Conservation (phyloP, 2,113 vertebrate genomes). For the Melanerpes formicivorus region DNA sequence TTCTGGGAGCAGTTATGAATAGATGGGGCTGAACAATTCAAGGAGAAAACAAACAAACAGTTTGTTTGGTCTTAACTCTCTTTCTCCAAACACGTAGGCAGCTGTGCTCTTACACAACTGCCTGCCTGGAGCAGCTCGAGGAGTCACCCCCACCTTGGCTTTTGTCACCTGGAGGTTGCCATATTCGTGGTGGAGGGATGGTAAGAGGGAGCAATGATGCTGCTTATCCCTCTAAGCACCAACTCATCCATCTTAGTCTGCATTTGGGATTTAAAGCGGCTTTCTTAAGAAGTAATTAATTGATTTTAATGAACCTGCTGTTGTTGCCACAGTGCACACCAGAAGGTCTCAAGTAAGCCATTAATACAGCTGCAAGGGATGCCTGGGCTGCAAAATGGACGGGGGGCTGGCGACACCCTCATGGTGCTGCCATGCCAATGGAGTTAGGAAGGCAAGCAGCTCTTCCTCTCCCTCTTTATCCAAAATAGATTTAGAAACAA, state of each 20-base stretch:
- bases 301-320: background rate
- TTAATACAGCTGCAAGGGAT: rapidly evolving
- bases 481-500: background rate
- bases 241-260: slow-evolving; percentile 18
- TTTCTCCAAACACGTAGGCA: background rate
- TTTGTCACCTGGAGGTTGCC: background rate
- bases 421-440: background rate
- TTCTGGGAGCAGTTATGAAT: slow-evolving; percentile 38
- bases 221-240: background rate
- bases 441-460: background rate
- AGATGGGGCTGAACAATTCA: slow-evolving; percentile 37
- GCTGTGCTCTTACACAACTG: background rate
- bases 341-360: rapidly evolving
- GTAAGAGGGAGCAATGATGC: background rate
- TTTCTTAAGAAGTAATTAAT: slow-evolving; percentile 1
- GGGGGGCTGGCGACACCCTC: background rate
- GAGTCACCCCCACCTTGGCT: background rate
- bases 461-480: background rate
- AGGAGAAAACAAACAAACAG: background rate
- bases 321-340: background rate
- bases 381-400: background rate
- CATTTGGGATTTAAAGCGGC: background rate
- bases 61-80: slow-evolving; percentile 25
- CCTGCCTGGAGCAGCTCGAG: rapidly evolving
- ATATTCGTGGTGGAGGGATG: background rate